Evolutionary conservation across 2,797 vertebrate species (phyloP), one percentile per base, ranked within the genome.

Genomic region (Onychomys leucogaster): DNA sequence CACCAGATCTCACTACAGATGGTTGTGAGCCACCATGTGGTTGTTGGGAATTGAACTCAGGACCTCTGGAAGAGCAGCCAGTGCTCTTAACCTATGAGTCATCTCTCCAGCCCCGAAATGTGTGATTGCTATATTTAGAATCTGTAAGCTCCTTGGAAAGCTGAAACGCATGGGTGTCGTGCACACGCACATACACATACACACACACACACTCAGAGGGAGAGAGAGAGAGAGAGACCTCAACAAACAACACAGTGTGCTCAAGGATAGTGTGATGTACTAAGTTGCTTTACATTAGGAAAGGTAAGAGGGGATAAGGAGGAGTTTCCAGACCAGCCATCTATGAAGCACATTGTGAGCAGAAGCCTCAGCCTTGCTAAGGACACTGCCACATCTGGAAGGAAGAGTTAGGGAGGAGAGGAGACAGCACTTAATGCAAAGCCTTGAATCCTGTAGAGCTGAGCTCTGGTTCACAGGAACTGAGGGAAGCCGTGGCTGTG

Each of bases 101-200:
- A 55, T 55, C 16, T 55, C 55, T 55, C 55, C 55, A 55, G 55
- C 0, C 14, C 55, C 55, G 2, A 55, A 55, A 55, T 55, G 55
- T 55, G 55, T 55, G 55, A 55, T 55, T 55, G 83, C 34, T 91
- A 49, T 21, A 96, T 67, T 46, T 73, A 69, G 67, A 63, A 63
- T 4, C 29, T 65, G 57, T 63, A 52, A 90, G 5, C n/a, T 43
- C 67, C 17, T 76, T 57, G 49, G 71, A 55, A 85, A 78, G 63
- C 37, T 77, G 59, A 81, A n/a, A 37, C 7, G 75, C 0, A 10
- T 4, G 76, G 52, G 52, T 14, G 14, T 16, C 2, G 5, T 43
- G 23, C 27, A 6, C 7, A 23, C 19, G 25, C 4, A 9, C 12
- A 6, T 1, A 19, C 5, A 32, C n/a, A 29, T 4, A 13, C 0